These are phyloP conservation scores for Acanthochromis polyacanthus DNA, from an alignment of 2,113 vertebrate genomes.

Conservation along the genomic window DNA sequence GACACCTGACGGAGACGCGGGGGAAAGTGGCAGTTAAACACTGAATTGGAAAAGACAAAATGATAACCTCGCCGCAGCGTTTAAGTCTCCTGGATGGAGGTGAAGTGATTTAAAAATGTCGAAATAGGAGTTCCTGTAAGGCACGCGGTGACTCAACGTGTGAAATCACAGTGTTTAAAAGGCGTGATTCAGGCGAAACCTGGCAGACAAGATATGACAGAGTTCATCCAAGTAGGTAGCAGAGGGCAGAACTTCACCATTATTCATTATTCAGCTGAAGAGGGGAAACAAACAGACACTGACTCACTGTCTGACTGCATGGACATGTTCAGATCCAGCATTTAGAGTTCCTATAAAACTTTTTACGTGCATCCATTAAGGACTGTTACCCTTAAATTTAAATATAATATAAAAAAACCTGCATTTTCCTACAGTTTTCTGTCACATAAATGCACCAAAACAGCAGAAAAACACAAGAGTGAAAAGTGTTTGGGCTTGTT, in stretches of 20 bases:
- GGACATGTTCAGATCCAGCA: constrained; percentile 35
- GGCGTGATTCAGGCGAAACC: constrained; percentile 45
- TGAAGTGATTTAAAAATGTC: not conserved
- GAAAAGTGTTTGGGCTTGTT: constrained; percentile 34
- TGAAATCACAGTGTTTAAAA: constrained; percentile 54
- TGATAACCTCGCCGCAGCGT: not conserved
- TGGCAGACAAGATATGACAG: constrained; percentile 57
- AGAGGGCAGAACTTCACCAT: constrained; percentile 17
- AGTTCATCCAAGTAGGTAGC: constrained; percentile 28
- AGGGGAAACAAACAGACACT: constrained; percentile 21
- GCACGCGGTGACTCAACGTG: constrained; percentile 36
- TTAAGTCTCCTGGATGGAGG: no score
- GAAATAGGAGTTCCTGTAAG: constrained; percentile 59
- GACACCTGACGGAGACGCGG: not conserved
- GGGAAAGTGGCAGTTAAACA: not conserved
- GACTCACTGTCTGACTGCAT: constrained; percentile 49
- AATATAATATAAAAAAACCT: not conserved
- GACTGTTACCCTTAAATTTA: no score
- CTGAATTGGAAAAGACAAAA: constrained; percentile 15
- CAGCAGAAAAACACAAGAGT: constrained; percentile 1
- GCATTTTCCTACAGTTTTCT: not conserved
- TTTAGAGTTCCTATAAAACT: not conserved
- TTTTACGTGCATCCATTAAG: no score
- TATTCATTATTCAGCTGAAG: constrained; percentile 21
- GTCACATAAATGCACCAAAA: constrained; percentile 9